phyloP scores from a whole-genome alignment of 1,140 invertebrate genomes.

The Pseudachorutes palmiensis region DNA sequence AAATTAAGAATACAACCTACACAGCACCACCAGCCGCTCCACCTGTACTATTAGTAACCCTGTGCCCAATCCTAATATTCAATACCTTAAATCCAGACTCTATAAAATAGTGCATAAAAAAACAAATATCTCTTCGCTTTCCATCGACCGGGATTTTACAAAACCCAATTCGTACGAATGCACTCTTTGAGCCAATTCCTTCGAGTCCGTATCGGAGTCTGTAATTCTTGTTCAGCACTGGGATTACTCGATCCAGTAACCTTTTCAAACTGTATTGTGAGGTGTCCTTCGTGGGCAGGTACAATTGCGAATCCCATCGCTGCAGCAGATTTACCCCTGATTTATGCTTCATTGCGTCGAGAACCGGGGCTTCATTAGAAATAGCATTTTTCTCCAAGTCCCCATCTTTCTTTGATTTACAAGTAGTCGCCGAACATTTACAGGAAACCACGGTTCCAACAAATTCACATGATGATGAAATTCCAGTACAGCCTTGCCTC shows the following conservation, averaged over 20 bases:
- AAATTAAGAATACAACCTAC: too few species aligned
- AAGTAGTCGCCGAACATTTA: neutral
- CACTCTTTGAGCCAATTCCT: neutral
- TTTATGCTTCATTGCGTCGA: neutral
- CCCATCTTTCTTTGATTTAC: too few species aligned
- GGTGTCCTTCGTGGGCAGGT: neutral
- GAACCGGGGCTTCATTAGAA: neutral
- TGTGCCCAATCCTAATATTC: neutral
- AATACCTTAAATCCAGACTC: neutral
- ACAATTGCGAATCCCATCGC: neutral
- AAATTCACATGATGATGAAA: neutral
- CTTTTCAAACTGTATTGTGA: neutral
- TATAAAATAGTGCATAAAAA: neutral
- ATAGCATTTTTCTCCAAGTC: too few species aligned
- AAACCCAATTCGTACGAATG: neutral
- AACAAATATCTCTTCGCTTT: neutral
- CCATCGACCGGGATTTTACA: neutral
- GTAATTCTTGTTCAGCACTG: neutral
- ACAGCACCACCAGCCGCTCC: too few species aligned
- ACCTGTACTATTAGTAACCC: neutral
- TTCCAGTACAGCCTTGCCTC: neutral
- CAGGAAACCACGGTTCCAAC: neutral
- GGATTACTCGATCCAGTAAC: neutral
- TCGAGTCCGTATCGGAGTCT: neutral
- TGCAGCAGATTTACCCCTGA: too few species aligned